Conservation (phyloP, 2,888 invertebrate genomes). For the Tachina grossa region DNA sequence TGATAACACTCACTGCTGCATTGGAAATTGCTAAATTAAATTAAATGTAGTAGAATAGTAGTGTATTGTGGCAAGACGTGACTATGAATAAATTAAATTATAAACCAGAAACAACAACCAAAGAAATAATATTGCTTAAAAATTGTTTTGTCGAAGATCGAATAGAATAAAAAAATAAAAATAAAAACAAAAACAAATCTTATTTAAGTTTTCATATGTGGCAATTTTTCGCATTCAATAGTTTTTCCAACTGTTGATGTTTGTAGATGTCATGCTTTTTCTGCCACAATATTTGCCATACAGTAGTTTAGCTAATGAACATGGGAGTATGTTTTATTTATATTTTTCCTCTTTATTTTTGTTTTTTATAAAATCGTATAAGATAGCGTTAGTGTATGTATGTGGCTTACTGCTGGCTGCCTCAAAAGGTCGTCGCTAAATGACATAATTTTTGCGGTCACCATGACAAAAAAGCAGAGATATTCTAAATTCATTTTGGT, state of each 20-base stretch:
- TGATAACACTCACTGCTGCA: neutral
- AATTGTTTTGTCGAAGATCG: slow-evolving; percentile 28
- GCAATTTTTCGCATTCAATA: slow-evolving; percentile 67
- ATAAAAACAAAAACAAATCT: neutral
- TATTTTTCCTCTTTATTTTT: neutral
- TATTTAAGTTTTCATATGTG: slow-evolving; percentile 62
- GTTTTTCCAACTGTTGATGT: slow-evolving; percentile 41
- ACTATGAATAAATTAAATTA: slow-evolving; percentile 74
- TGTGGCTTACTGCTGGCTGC: slow-evolving; percentile 31
- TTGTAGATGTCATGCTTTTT: slow-evolving; percentile 61
- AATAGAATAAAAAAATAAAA: neutral
- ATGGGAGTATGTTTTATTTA: slow-evolving; percentile 64
- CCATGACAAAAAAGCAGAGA: slow-evolving; percentile 59
- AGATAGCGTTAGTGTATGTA: slow-evolving; percentile 26
- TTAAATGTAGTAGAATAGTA: slow-evolving; percentile 48
- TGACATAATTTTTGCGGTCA: slow-evolving; percentile 72
- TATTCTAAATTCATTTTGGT: slow-evolving; percentile 45
- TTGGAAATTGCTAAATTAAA: slow-evolving; percentile 2
- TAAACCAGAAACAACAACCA: slow-evolving; percentile 50
- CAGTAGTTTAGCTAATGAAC: slow-evolving; percentile 70
- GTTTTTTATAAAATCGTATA: slow-evolving; percentile 5
- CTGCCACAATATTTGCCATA: slow-evolving; percentile 50
- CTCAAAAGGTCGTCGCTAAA: slow-evolving; percentile 70
- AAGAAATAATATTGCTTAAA: slow-evolving; percentile 62
- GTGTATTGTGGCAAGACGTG: slow-evolving; percentile 69